These are phyloP conservation scores for Thunnus albacares DNA, from an alignment of 2,797 vertebrate species.

Conservation along the genomic window DNA sequence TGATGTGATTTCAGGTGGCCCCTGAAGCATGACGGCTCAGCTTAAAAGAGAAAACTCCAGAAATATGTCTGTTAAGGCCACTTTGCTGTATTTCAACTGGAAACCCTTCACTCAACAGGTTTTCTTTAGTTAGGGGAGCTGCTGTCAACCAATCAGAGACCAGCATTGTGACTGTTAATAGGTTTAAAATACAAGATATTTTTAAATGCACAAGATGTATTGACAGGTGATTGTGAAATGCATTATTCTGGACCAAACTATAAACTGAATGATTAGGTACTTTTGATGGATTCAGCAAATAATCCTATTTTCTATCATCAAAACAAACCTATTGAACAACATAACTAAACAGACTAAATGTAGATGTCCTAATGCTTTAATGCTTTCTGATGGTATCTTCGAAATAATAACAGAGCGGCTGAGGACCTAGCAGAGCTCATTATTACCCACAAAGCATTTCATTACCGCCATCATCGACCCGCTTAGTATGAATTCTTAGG, in stretches of 20 bases:
- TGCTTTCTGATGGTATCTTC: background rate
- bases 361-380: conserved; percentile 4
- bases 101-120: background rate
- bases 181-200: background rate
- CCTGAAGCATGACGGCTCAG: background rate
- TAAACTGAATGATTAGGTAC: background rate
- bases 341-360: background rate
- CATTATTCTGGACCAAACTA: background rate
- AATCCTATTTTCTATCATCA: background rate
- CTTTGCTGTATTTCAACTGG: background rate
- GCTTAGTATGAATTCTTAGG: conserved; percentile 10
- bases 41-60: background rate
- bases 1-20: background rate
- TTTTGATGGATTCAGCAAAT: background rate
- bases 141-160: background rate
- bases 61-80: background rate
- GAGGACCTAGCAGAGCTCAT: background rate
- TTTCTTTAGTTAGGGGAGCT: background rate
- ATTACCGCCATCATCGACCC: conserved; percentile 44
- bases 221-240: background rate
- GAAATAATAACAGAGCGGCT: conserved; percentile 27
- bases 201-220: background rate
- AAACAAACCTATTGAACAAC: conserved; percentile 1
- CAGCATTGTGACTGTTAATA: background rate
- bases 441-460: conserved; percentile 57